Evolutionary conservation across 2,797 vertebrate genomes (phyloP).

Genomic region (Cuculus canorus): DNA sequence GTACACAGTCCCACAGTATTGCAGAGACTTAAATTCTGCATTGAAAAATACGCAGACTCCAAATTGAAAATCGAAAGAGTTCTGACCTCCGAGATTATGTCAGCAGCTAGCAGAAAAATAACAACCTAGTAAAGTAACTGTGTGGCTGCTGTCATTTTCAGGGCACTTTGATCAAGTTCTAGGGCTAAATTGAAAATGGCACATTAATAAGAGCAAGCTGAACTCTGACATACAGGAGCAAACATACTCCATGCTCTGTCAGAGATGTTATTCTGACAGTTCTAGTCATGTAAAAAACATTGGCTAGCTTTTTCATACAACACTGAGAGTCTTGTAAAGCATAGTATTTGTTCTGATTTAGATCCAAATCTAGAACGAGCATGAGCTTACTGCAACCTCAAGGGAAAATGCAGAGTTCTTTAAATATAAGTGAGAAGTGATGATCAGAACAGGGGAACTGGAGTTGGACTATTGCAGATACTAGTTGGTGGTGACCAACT

Average conservation of each 20-base stretch:
- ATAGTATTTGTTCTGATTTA: neutral
- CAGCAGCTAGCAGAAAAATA: conserved; percentile 22
- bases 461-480: neutral
- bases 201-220: conserved; percentile 2
- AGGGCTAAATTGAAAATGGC: neutral
- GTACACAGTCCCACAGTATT: neutral
- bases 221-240: neutral
- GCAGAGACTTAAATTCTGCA: neutral
- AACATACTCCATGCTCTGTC: neutral
- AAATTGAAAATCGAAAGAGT: neutral
- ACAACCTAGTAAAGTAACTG: neutral
- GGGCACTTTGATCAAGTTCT: neutral
- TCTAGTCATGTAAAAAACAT: neutral
- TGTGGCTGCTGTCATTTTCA: conserved; percentile 1
- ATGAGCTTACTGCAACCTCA: neutral
- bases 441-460: neutral
- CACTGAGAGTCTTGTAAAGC: neutral
- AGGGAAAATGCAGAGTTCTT: neutral
- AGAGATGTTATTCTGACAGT: neutral
- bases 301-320: neutral
- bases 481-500: neutral
- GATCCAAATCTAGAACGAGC: neutral
- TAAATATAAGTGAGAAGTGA: neutral
- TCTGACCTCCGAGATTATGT: conserved; percentile 8
- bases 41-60: neutral